Conservation (phyloP, 2,888 invertebrate genomes). For the Entomobrya proxima region DNA sequence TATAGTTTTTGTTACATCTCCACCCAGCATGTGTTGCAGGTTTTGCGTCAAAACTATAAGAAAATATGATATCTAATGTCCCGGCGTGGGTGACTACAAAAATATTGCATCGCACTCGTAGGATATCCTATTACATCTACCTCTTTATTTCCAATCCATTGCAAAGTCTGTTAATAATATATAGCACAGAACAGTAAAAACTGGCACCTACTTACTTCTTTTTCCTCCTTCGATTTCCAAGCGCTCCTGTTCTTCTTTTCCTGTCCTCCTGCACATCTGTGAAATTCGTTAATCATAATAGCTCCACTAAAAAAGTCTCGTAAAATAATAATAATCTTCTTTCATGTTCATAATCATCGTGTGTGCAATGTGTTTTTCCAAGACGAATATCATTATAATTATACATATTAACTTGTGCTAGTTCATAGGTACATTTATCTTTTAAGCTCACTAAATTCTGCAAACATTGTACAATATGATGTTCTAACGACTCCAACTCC, state of each 20-base stretch:
- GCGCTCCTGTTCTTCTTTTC: constrained; percentile 2
- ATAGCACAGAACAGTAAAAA: neutral
- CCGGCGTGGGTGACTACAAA: constrained; percentile 6
- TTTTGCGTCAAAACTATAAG: too few species aligned
- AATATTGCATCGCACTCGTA: neutral
- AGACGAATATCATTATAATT: neutral
- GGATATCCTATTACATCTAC: neutral
- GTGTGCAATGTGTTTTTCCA: neutral
- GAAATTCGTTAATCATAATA: constrained; percentile 58
- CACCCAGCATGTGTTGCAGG: too few species aligned
- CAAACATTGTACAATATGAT: too few species aligned
- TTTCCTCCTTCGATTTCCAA: neutral
- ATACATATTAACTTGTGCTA: too few species aligned
- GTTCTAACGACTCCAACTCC: too few species aligned
- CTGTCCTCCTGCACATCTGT: constrained; percentile 44
- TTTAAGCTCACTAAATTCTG: too few species aligned
- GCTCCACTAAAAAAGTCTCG: neutral
- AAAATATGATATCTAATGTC: neutral
- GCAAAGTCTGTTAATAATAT: neutral
- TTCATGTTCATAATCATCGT: constrained; percentile 3
- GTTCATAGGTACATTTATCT: too few species aligned
- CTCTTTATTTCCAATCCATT: neutral
- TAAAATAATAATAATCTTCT: constrained; percentile 27
- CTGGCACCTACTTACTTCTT: neutral
- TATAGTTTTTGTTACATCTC: too few species aligned